Conservation (phyloP, 2,113 vertebrate species). For the Sylvia atricapilla region DNA sequence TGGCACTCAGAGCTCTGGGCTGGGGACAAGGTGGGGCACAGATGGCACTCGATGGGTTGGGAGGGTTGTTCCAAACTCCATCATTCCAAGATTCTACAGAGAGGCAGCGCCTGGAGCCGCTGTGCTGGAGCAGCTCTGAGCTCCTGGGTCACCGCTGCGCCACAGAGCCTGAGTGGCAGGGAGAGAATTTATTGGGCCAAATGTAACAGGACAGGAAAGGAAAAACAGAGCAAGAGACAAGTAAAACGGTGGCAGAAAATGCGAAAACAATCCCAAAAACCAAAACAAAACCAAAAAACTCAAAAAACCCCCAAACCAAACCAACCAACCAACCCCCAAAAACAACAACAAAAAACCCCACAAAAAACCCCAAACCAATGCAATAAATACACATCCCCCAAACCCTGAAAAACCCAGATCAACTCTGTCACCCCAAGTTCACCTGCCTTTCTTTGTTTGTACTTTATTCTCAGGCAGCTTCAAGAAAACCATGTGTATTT, state of each 20-base stretch:
- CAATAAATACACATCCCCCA: not conserved
- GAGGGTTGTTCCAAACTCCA: not conserved
- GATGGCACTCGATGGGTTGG: fast-evolving
- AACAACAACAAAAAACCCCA: too few species aligned
- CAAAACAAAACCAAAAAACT: not conserved
- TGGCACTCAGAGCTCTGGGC: not conserved
- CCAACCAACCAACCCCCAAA: too few species aligned
- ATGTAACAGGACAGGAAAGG: not conserved
- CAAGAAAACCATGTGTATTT: too few species aligned
- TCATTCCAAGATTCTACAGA: not conserved
- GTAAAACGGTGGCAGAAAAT: not conserved
- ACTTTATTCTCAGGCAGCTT: too few species aligned
- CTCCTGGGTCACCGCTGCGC: not conserved
- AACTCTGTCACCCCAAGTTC: too few species aligned
- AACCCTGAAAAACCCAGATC: not conserved
- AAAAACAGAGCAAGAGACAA: not conserved
- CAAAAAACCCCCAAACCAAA: too few species aligned
- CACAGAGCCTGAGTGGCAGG: not conserved
- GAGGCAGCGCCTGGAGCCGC: not conserved
- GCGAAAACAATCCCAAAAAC: too few species aligned
- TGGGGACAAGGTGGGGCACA: not conserved
- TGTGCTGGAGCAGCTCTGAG: not conserved
- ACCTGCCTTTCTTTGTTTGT: too few species aligned
- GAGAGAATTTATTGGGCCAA: not conserved
- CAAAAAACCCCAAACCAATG: not conserved